Evolutionary conservation across 2,888 invertebrate genomes (phyloP).

Genomic region (Suillia variegata): DNA sequence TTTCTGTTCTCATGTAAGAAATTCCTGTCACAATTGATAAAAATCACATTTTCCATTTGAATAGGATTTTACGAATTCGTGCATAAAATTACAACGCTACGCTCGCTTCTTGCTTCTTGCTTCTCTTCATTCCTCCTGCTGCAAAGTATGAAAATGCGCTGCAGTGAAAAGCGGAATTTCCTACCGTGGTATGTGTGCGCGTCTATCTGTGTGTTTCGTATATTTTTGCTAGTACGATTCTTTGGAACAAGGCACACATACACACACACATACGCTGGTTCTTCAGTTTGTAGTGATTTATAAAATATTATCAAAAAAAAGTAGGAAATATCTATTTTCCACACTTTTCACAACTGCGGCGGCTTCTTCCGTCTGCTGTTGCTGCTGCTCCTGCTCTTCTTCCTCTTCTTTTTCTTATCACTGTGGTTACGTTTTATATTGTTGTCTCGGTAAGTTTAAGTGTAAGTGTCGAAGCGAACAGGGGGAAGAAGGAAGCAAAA

Average conservation of each 20-base stretch:
- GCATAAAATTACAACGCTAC: constrained; percentile 53
- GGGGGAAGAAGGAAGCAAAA: constrained; percentile 24
- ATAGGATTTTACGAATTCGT: constrained; percentile 59
- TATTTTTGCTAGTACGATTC: background rate
- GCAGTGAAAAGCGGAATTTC: background rate
- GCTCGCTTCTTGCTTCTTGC: background rate
- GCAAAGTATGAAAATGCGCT: too few relatives aligned
- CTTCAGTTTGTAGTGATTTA: background rate
- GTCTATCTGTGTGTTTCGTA: background rate
- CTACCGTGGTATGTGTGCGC: background rate
- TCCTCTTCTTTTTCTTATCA: constrained; percentile 7
- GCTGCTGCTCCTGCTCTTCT: background rate
- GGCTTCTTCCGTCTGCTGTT: too few relatives aligned
- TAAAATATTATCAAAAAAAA: constrained; percentile 30
- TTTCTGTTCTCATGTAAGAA: constrained; percentile 37
- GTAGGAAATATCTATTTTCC: constrained; percentile 51
- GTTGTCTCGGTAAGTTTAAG: background rate
- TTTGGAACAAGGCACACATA: background rate
- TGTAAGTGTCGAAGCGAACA: background rate
- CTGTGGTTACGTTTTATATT: constrained; percentile 25
- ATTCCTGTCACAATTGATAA: constrained; percentile 59
- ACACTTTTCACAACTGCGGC: constrained; percentile 32
- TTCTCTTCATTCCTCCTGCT: constrained; percentile 6
- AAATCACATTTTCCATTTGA: constrained; percentile 60
- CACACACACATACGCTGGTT: background rate